Evolutionary conservation across 2,797 vertebrate genomes (phyloP).

Genomic region (Gastrophryne carolinensis): DNA sequence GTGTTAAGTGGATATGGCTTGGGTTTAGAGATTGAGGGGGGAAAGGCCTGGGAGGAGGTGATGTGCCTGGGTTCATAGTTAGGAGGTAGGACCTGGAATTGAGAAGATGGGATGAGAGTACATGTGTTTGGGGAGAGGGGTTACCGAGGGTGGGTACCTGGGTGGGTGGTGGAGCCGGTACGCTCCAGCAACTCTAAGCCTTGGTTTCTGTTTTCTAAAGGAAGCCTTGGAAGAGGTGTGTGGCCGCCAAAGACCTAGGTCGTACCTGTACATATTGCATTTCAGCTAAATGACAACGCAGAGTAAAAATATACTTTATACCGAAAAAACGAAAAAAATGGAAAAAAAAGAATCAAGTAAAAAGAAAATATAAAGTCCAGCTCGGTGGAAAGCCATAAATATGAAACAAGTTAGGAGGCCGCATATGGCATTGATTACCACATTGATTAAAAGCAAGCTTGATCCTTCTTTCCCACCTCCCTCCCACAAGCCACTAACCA

Average conservation of each 20-base stretch:
- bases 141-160: too few species aligned
- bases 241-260: constrained; percentile 69
- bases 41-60: too few species aligned
- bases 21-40: too few species aligned
- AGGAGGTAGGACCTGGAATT: too few species aligned
- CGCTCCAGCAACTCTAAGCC: too few species aligned
- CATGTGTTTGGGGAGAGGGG: too few species aligned
- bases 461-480: constrained; percentile 54
- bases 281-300: constrained; percentile 73
- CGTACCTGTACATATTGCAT: constrained; percentile 71
- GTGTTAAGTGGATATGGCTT: too few species aligned
- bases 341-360: constrained; percentile 1
- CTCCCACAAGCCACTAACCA: constrained; percentile 73
- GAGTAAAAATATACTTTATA: constrained; percentile 67
- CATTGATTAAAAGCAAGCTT: constrained; percentile 81
- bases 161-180: too few species aligned
- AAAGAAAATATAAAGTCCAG: constrained; percentile 46
- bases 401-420: constrained; percentile 60
- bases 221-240: too few species aligned
- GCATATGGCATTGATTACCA: constrained; percentile 79
- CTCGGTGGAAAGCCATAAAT: constrained; percentile 62
- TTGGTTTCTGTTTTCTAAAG: too few species aligned
- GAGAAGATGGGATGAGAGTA: too few species aligned
- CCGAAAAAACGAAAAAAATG: constrained; percentile 50
- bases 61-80: too few species aligned